Percentiles rank a stretch among this genome's conserved stretches.
Conservation (phyloP, 2,113 vertebrate genomes). For the Cheilinus undulatus region DNA sequence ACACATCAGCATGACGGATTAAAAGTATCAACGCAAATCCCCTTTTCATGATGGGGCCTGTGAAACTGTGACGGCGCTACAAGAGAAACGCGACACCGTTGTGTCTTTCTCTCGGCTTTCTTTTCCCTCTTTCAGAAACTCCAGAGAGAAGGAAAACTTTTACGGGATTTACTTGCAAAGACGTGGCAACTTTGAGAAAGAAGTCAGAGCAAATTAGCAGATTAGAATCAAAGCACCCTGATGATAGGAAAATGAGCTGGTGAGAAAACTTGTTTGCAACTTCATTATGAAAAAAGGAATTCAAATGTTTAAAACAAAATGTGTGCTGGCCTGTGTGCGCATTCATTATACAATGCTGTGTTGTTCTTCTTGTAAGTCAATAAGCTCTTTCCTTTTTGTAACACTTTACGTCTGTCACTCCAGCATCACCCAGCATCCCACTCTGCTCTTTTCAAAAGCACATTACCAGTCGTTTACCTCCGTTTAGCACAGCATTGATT, state of each 20-base stretch:
- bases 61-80: constrained; percentile 31
- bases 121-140: neutral
- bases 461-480: constrained; percentile 67
- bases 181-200: neutral
- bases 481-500: constrained; percentile 69
- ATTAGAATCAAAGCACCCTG: neutral
- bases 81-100: constrained; percentile 13
- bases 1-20: constrained; percentile 54
- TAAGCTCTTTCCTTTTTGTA: neutral
- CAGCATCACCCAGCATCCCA: constrained; percentile 3
- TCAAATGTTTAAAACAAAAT: neutral
- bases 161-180: neutral
- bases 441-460: constrained; percentile 48
- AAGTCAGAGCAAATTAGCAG: neutral
- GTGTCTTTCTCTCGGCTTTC: constrained; percentile 16
- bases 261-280: neutral
- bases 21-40: constrained; percentile 59
- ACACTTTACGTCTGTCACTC: constrained; percentile 15
- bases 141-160: constrained; percentile 7
- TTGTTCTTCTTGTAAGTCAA: neutral
- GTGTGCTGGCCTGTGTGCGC: neutral
- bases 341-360: neutral
- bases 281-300: neutral
- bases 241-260: neutral
- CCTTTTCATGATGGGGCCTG: constrained; percentile 35